phyloP scores from a whole-genome alignment of 1,140 invertebrate genomes.

The Penaeus indicus region DNA sequence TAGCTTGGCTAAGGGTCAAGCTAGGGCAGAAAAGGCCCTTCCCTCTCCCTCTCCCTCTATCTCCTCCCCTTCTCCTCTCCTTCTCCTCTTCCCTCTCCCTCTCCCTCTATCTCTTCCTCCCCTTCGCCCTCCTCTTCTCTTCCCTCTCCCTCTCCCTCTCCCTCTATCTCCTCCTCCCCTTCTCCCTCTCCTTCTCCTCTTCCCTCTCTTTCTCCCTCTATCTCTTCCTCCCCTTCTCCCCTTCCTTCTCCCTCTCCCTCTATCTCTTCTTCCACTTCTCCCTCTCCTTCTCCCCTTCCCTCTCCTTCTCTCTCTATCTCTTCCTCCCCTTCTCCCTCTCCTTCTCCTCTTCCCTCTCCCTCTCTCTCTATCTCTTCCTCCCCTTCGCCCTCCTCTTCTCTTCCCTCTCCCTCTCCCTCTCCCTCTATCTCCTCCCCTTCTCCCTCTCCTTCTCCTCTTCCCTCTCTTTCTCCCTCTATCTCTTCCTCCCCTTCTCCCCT shows the following conservation, averaged over 20 bases:
- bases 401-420: too few species aligned
- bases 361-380: background rate
- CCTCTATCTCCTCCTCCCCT: conserved; percentile 2
- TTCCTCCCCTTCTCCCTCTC: too few species aligned
- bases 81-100: conserved; percentile 10
- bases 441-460: background rate
- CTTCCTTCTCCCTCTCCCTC: conserved; percentile 11
- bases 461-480: background rate
- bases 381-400: background rate
- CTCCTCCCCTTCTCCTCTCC: conserved; percentile 9
- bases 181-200: conserved; percentile 10
- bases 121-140: conserved; percentile 2
- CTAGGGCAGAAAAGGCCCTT: background rate
- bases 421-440: too few species aligned
- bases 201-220: conserved; percentile 4
- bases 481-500: background rate
- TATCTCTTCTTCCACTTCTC: background rate
- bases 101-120: conserved; percentile 1
- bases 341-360: too few species aligned
- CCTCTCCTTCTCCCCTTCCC: background rate
- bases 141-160: conserved; percentile 9
- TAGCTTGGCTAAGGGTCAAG: too few species aligned
- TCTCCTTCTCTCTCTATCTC: background rate
- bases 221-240: conserved; percentile 9
- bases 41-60: conserved; percentile 3